Percentiles rank a stretch among this genome's conserved stretches.
These are phyloP conservation scores for Gallinago media DNA, from an alignment of 2,113 vertebrate genomes.

Conservation along the genomic window DNA sequence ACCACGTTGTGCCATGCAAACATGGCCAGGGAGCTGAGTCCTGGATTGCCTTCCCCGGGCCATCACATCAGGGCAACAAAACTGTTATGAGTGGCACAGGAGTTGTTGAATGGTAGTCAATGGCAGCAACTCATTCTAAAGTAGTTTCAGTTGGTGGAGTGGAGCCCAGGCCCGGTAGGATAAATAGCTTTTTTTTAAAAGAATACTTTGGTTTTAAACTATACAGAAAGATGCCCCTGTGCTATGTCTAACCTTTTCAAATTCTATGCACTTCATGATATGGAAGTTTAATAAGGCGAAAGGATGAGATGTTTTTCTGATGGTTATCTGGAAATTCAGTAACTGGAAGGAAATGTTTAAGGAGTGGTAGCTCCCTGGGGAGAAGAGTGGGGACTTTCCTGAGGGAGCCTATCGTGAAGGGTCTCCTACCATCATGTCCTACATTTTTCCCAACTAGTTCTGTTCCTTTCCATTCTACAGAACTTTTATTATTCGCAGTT, in stretches of 20 bases:
- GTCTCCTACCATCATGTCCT: neutral
- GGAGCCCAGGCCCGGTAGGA: neutral
- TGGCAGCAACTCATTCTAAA: neutral
- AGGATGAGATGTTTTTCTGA: neutral
- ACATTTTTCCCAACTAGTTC: neutral
- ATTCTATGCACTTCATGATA: neutral
- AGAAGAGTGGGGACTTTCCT: neutral
- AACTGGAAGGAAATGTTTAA: neutral
- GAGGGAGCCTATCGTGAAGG: neutral
- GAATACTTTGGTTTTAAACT: neutral
- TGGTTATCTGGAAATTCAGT: neutral
- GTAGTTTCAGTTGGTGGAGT: neutral
- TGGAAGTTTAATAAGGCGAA: neutral
- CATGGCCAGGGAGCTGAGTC: neutral
- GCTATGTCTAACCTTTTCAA: neutral
- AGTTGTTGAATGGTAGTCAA: neutral
- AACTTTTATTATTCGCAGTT: neutral
- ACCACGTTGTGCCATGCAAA: fast-evolving
- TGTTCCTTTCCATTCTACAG: neutral
- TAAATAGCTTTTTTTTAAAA: neutral
- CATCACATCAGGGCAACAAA: neutral
- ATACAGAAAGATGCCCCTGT: neutral
- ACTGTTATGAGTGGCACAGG: neutral
- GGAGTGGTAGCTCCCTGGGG: neutral
- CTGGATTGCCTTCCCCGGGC: neutral